Base-by-base conservation (phyloP, 2,888 invertebrate species). In the Ennomos fuscantarius region DNA sequence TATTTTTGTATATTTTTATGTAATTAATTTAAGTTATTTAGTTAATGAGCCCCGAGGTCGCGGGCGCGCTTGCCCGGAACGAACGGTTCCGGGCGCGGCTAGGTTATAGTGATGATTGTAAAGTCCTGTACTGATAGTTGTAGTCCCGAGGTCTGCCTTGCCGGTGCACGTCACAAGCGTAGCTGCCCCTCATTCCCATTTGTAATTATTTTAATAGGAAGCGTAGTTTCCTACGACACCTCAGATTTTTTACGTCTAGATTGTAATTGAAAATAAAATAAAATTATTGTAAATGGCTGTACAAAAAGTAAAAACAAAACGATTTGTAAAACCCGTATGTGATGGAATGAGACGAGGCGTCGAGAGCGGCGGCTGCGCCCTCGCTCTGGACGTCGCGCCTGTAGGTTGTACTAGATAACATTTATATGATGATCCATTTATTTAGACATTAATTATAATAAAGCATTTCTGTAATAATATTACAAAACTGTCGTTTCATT, bases 381-480 rank as follows among this genome's bases (percentile, higher is more conserved):
- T 79, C 78, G 81, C 84, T 78, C 82, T 80, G 73, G 82, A 77
- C 84, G 86, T 76, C 85, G 73, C 82, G 83, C 72, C 85, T 83
- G 86, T 89, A 91, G 89, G 89, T 89, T 89, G 90, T 90, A 89
- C 86, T 91, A 92, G 91, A 90, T 90, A 87, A 93, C 92, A 87
- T 92, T 92, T 92, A 89, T 87, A 91, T 93, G 92, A 93, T 92
- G 93, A 93, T 93, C 93, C 93, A 93, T 93, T 92, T 93, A 93
- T 92, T 93, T 93, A 93, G 93, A 93, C 92, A 93, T 93, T 93
- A 93, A 93, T 93, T 93, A 89, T 92, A 90, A 93, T 93, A 93
- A 93, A 94, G 93, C 93, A 93, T 93, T 94, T 93, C 93, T 93
- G 93, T 93, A 94, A 93, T 93, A 93, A 93, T 90, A 92, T 92